These are phyloP conservation scores for Pterostichus niger DNA, from an alignment of 2,888 invertebrate species.

Conservation along the genomic window DNA sequence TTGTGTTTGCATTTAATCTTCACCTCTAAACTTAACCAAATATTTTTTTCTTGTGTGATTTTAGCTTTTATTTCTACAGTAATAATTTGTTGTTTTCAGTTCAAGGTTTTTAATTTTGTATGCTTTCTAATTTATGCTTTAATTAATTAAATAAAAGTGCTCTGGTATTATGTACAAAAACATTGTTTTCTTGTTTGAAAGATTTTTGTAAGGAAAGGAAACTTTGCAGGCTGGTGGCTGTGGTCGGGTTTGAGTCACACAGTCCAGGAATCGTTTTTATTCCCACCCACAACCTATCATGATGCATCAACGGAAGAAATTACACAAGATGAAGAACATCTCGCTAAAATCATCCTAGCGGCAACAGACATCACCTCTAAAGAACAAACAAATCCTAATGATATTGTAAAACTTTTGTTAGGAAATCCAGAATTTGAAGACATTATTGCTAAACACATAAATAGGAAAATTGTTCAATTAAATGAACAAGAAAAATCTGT, in stretches of 20 bases:
- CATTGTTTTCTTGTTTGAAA: conserved; percentile 39
- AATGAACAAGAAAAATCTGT: conserved; percentile 33
- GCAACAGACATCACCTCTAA: conserved; percentile 69
- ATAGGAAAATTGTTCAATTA: conserved; percentile 2
- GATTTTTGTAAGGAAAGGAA: conserved; percentile 46
- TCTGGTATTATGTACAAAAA: conserved; percentile 55
- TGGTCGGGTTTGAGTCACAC: conserved; percentile 71
- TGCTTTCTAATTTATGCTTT: conserved; percentile 31
- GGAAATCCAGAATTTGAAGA: conserved; percentile 72
- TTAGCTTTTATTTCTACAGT: neutral
- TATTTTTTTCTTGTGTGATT: too few relatives aligned
- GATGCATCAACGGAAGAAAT: conserved; percentile 71
- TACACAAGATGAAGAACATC: conserved; percentile 70
- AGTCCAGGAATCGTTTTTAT: conserved; percentile 61
- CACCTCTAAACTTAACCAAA: too few relatives aligned
- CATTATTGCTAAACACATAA: conserved; percentile 70
- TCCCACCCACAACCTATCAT: conserved; percentile 71
- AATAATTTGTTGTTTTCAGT: conserved; percentile 11
- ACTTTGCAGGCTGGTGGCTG: conserved; percentile 75
- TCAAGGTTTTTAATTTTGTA: neutral
- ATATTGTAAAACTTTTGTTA: conserved; percentile 75
- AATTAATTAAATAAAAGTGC: conserved; percentile 18
- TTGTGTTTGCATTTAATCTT: neutral
- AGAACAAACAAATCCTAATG: conserved; percentile 72
- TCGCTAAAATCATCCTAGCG: conserved; percentile 72